Evolutionary conservation across 2,888 invertebrate genomes (phyloP), one percentile per base, ranked within the genome.

Genomic region (Ochropleura plecta): DNA sequence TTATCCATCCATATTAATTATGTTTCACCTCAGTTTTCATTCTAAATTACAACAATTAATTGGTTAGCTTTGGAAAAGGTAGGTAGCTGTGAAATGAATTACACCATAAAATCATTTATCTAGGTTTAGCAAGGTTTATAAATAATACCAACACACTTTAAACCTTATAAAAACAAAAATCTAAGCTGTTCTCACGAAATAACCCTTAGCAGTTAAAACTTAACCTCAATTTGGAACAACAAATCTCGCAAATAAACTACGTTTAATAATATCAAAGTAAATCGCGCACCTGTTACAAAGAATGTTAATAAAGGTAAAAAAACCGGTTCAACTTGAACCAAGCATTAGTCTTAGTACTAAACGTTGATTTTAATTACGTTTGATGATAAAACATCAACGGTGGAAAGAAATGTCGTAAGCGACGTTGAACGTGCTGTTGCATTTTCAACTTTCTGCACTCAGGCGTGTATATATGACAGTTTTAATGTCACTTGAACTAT

Each of bases 141-240:
- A n/a, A 69, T 57, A 46, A 0, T 40, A 51, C 16, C 5, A 40
- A 40, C 48, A 3, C 14, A 57, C 51, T 9, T n/a, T 62, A 40
- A 59, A 65, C n/a, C 46, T 63, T 73, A 83, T 73, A 55, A 64
- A 60, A 70, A 73, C n/a, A 55, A 1, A 10, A 64, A 83, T 73
- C 73, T 74, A 9, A 83, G 62, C 66, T 55, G 59, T 81, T 73
- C 53, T 55, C 71, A 74, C 20, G 60, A 20, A 70, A 69, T 67
- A 60, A 73, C 55, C 62, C 55, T 59, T 14, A 42, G 18, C 16
- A 0, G 16, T n/a, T 20, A 48, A 49, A 75, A 76, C 20, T 16
- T 82, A 81, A 84, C 81, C 81, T 59, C 62, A 84, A 76, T 80
- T 76, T 76, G 40, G 53, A 44, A 64, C 18, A 71, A 20, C 16